Evolutionary conservation across 1,140 invertebrate genomes (phyloP).

Genomic region (Wasmannia auropunctata): DNA sequence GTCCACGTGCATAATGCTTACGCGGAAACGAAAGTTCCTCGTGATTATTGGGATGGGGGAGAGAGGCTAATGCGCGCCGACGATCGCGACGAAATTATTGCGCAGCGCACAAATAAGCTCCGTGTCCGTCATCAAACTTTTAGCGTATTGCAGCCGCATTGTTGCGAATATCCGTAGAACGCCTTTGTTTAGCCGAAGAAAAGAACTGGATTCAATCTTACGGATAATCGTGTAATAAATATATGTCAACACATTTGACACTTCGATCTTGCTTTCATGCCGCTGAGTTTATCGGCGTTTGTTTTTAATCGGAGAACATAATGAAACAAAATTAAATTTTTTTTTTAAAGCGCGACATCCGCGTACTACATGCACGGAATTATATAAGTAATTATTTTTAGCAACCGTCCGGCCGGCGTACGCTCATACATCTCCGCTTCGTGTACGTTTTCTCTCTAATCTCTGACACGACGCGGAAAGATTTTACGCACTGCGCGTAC

Average conservation of each 20-base stretch:
- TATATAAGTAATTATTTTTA: conserved; percentile 58
- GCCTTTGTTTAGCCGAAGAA: background rate
- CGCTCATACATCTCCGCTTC: conserved; percentile 54
- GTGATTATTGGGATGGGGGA: conserved; percentile 58
- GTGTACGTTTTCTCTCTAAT: conserved; percentile 53
- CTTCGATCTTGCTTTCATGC: background rate
- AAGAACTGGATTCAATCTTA: background rate
- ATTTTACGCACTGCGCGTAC: conserved; percentile 61
- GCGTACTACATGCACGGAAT: background rate
- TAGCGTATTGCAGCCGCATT: background rate
- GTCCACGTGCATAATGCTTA: conserved; percentile 76
- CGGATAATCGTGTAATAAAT: background rate
- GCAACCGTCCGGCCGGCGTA: background rate
- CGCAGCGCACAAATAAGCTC: background rate
- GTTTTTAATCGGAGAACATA: conserved; percentile 9
- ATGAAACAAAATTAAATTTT: background rate
- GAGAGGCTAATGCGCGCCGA: conserved; percentile 57
- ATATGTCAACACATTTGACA: too few relatives aligned
- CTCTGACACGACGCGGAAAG: conserved; percentile 64
- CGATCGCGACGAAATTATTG: conserved; percentile 65
- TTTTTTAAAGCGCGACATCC: background rate
- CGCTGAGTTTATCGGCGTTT: background rate
- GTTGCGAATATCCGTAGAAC: background rate
- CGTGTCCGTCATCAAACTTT: background rate
- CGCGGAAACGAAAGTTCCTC: conserved; percentile 70